phyloP scores from a whole-genome alignment of 2,113 vertebrate species.

The Jacana jacana region DNA sequence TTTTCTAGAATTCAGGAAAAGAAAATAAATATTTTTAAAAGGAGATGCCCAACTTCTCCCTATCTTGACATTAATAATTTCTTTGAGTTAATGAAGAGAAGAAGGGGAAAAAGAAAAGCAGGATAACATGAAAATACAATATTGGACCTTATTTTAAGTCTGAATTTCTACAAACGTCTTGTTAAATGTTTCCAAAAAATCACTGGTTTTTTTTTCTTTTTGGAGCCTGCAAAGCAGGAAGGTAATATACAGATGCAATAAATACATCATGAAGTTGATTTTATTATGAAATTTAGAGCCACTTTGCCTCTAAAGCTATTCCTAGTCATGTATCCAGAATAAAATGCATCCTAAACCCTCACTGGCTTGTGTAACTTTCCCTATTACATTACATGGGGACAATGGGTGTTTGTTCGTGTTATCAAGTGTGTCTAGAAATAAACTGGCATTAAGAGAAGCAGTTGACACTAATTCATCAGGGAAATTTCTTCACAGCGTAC shows the following conservation, averaged over 20 bases:
- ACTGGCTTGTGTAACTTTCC: background rate
- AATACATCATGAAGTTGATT: background rate
- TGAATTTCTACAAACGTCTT: background rate
- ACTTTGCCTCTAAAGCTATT: background rate
- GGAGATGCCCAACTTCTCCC: background rate
- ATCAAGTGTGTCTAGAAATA: background rate
- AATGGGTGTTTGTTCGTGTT: background rate
- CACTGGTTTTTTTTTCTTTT: rapidly evolving
- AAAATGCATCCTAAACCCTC: background rate
- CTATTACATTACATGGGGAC: background rate
- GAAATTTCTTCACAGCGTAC: background rate
- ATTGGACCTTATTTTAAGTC: background rate
- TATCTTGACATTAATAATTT: background rate
- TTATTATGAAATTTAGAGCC: background rate
- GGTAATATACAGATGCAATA: background rate
- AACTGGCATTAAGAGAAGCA: background rate
- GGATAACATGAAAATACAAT: background rate
- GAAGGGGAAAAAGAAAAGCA: background rate
- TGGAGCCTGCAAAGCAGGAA: background rate
- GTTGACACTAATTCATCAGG: background rate
- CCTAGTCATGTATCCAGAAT: background rate
- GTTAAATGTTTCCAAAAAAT: background rate
- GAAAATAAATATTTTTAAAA: background rate
- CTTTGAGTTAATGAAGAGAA: background rate
- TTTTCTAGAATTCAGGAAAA: background rate